Base-by-base conservation (phyloP, 1,140 invertebrate species). In the Euura saliciscinereae region DNA sequence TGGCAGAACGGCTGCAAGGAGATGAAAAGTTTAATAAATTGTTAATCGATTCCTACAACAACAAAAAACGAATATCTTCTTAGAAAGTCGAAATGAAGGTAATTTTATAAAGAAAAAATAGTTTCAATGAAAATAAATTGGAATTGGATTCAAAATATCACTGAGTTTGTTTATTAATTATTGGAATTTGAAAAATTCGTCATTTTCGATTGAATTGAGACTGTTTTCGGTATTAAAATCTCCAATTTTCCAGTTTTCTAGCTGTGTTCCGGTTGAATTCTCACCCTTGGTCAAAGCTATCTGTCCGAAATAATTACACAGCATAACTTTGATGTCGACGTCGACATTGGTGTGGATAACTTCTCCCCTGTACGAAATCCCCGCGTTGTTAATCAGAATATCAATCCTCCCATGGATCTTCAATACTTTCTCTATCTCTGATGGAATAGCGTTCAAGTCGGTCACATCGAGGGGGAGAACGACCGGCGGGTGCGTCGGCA, bases 301-400 rank as follows among this genome's bases (percentile, higher is more conserved):
- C 78, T 96, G 92, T 44, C 96, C 97, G 90, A 99, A 97, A 87
- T 97, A 99, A 88, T 99, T 99, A 2, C 98, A 92, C 44, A 92
- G 84, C 97, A 99, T 99, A 13, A 99, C 89, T 90, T 94, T 93
- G 67, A 93, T 89, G 87, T 98, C 93, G 44, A 99, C 95, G 82
- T 95, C 92, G n/a, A 97, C 81, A 64, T 91, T 88, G 3, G 97
- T 98, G 66, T 93, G 88, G 28, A 91, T 74, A 70, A 95, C 92
- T 77, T 91, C 89, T 6, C 96, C 96, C 80, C 98, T 87, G 76
- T 94, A 92, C 66, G 94, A 95, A 68, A 97, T 90, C 1, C 97
- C 97, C 68, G 94, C 97, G 91, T 98, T 98, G 83, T 98, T 98
- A 28, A 99, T 91, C 3, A 99, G 85, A 80, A 98, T 94, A 88